Percentiles rank a stretch among this genome's conserved stretches.
Evolutionary conservation across 2,797 vertebrate genomes (phyloP).

Genomic region (Rhinatrema bivittatum): DNA sequence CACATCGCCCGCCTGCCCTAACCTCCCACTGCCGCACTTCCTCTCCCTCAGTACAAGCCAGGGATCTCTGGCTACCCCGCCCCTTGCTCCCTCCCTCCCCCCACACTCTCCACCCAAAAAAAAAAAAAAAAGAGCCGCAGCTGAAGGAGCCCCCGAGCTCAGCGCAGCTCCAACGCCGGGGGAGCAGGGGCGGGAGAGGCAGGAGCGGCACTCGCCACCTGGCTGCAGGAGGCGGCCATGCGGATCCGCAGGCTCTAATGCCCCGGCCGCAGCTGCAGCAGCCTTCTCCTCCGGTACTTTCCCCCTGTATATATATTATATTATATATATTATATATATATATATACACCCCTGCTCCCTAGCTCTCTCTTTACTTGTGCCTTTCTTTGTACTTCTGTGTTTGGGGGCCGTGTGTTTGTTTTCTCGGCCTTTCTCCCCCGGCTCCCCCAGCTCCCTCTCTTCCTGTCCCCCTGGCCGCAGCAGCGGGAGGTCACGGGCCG

Average conservation of each 20-base stretch:
- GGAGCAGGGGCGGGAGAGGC: no score
- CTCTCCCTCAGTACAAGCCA: slow-evolving; percentile 1
- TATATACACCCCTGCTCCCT: no score
- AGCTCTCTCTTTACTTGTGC: neutral
- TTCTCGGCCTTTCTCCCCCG: no score
- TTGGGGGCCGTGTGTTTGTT: no score
- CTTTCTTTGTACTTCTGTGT: neutral
- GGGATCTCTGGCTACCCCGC: no score
- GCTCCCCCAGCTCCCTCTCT: no score
- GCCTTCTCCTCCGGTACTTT: neutral
- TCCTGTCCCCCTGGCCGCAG: no score
- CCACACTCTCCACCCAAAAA: no score
- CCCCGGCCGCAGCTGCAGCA: neutral
- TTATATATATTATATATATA: no score
- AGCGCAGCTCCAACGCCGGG: neutral
- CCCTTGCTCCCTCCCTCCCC: no score
- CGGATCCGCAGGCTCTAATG: slow-evolving; percentile 6
- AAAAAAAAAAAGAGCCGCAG: neutral
- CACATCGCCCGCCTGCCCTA: no score
- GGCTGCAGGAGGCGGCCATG: slow-evolving; percentile 23
- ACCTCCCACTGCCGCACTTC: slow-evolving; percentile 10
- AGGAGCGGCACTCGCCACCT: slow-evolving; percentile 1
- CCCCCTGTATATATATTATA: no score
- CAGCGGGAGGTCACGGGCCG: slow-evolving; percentile 1
- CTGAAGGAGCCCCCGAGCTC: neutral